Conservation (phyloP, 2,888 invertebrate species). For the Lingula anatina region DNA sequence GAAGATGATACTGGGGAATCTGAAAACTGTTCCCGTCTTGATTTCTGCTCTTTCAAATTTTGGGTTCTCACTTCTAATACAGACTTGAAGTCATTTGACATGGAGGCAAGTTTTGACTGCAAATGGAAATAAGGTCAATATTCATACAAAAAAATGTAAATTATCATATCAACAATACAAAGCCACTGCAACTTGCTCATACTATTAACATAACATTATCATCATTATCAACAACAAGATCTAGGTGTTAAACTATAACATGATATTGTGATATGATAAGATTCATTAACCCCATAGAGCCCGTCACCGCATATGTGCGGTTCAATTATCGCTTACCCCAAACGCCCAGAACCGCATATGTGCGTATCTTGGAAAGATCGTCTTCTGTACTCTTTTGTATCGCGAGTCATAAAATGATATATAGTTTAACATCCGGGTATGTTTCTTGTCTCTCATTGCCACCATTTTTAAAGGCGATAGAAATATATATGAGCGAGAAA, state of each 20-base stretch:
- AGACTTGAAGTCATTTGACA: conserved; percentile 97
- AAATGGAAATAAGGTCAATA: conserved; percentile 11
- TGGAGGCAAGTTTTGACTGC: conserved; percentile 83
- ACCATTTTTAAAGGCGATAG: no score
- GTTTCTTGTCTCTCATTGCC: no score
- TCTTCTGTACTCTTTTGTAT: no score
- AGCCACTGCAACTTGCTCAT: not conserved
- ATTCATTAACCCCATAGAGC: no score
- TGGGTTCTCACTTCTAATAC: conserved; percentile 94
- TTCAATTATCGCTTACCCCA: no score
- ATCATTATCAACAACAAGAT: not conserved
- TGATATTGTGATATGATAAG: not conserved
- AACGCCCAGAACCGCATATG: no score
- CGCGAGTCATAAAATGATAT: no score
- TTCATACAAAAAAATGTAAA: conserved; percentile 2
- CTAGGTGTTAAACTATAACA: not conserved
- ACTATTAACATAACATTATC: not conserved
- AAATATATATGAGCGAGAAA: no score
- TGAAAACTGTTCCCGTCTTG: conserved; percentile 77
- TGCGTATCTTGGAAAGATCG: no score
- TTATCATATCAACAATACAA: not conserved
- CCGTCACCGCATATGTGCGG: no score
- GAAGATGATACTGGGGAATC: conserved; percentile 38
- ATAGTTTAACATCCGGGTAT: no score
- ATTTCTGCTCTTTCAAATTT: conserved; percentile 93